Conservation (phyloP, 1,140 invertebrate species). For the Aphelenchoides besseyi region DNA sequence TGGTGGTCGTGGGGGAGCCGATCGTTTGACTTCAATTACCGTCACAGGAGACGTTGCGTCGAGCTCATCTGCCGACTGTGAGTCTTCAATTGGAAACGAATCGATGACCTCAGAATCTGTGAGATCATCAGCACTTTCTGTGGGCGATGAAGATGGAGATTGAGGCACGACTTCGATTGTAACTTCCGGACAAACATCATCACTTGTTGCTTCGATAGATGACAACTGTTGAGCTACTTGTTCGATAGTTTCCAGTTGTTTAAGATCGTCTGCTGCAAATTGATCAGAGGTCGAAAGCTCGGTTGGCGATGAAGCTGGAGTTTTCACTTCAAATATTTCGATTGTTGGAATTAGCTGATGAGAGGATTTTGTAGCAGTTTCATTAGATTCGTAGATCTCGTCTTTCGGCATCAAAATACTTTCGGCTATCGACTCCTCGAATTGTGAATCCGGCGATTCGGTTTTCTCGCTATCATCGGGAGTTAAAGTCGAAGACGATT, state of each 20-base stretch:
- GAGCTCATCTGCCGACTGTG: not conserved
- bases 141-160: not conserved
- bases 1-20: not conserved
- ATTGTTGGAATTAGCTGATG: too few relatives aligned
- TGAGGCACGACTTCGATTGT: too few relatives aligned
- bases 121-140: not conserved
- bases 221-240: too few relatives aligned
- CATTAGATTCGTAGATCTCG: too few relatives aligned
- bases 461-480: not conserved
- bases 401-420: not conserved
- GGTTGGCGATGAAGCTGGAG: not conserved
- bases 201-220: too few relatives aligned
- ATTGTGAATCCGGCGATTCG: not conserved
- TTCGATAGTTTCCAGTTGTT: too few relatives aligned
- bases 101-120: not conserved
- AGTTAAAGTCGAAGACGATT: constrained; percentile 6
- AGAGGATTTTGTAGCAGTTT: too few relatives aligned
- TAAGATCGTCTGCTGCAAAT: too few relatives aligned
- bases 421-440: not conserved
- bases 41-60: not conserved
- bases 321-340: not conserved
- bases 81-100: not conserved
- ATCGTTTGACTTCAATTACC: not conserved
- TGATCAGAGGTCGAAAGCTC: too few relatives aligned
- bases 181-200: too few relatives aligned